phyloP scores from a whole-genome alignment of 1,140 invertebrate genomes.

The Nephila pilipes region DNA sequence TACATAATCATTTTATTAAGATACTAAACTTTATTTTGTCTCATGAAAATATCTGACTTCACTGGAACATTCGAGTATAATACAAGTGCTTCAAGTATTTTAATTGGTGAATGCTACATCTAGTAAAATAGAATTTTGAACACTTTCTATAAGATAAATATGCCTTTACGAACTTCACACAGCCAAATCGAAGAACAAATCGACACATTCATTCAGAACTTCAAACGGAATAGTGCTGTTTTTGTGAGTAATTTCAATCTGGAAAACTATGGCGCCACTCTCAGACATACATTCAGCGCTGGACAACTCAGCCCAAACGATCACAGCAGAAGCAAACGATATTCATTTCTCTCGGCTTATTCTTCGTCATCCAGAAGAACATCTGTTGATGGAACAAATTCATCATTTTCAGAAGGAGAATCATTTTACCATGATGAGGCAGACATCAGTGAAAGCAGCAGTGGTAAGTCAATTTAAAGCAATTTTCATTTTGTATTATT shows the following conservation, averaged over 20 bases:
- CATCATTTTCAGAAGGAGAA: conserved; percentile 57
- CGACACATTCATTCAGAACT: conserved; percentile 90
- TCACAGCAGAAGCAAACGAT: conserved; percentile 48
- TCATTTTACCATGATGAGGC: conserved; percentile 61
- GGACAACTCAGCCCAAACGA: conserved; percentile 61
- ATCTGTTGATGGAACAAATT: conserved; percentile 60
- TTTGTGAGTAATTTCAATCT: conserved; percentile 76
- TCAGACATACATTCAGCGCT: conserved; percentile 71
- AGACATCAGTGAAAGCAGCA: conserved; percentile 65
- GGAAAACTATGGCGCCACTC: conserved; percentile 59
- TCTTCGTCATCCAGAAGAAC: conserved; percentile 71
- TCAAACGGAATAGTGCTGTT: conserved; percentile 80
- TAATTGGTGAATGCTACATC: no score
- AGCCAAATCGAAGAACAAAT: conserved; percentile 87
- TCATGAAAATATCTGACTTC: no score
- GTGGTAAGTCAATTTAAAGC: conserved; percentile 48
- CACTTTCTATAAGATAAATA: background rate
- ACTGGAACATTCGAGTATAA: no score
- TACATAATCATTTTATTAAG: no score
- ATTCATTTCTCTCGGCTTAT: conserved; percentile 56
- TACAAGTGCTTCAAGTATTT: no score
- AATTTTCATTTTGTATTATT: background rate
- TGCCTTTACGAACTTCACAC: conserved; percentile 77
- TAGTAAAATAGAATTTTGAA: no score
- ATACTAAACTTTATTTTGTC: no score